Evolutionary conservation across 2,113 vertebrate genomes (phyloP).

Genomic region (Acanthisitta chloris): DNA sequence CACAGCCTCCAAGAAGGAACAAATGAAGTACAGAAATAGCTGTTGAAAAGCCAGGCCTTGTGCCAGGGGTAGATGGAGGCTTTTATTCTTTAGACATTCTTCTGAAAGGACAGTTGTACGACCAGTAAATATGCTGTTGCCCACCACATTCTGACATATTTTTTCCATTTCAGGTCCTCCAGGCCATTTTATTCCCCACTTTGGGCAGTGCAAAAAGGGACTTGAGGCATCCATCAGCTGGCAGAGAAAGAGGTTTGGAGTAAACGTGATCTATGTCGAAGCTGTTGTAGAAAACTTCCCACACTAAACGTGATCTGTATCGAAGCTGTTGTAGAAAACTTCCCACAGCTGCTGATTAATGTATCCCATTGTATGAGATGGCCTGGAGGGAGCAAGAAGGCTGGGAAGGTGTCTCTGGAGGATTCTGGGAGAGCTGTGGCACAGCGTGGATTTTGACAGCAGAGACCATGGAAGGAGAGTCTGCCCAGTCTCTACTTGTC

Average conservation of each 20-base stretch:
- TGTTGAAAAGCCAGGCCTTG: neutral
- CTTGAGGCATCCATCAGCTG: neutral
- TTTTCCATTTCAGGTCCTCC: neutral
- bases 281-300: neutral
- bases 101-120: neutral
- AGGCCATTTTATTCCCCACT: neutral
- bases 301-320: too few relatives aligned
- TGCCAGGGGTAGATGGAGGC: neutral
- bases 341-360: neutral
- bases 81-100: neutral
- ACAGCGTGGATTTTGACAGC: neutral
- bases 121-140: neutral
- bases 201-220: fast-evolving
- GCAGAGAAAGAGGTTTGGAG: neutral
- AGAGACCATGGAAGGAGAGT: fast-evolving
- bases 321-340: neutral
- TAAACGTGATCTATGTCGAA: fast-evolving
- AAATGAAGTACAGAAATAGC: neutral
- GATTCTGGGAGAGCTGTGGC: neutral
- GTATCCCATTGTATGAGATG: neutral
- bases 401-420: neutral
- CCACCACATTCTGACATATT: neutral
- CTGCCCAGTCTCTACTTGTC: fast-evolving
- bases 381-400: neutral
- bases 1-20: neutral